A percentile compares a stretch with the other conserved stretches of the same genome.
Conservation (phyloP, 2,888 invertebrate species). For the Priapulus caudatus region DNA sequence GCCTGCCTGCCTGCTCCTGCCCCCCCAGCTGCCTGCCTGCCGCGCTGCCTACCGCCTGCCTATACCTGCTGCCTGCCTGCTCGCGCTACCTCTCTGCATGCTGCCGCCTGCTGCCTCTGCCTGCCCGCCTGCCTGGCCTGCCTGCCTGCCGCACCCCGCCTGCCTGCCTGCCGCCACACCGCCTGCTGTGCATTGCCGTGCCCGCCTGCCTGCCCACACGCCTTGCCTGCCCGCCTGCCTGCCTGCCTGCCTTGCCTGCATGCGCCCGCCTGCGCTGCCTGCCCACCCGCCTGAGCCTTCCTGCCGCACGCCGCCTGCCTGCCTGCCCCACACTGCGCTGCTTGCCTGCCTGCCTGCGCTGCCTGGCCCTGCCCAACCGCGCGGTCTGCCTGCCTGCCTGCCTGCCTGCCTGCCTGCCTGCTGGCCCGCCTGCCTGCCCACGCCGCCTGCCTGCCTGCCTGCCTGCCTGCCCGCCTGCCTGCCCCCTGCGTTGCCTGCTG, state of each 20-base stretch:
- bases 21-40: not conserved
- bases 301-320: not conserved
- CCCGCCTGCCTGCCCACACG: too few species aligned
- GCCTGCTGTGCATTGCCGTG: too few species aligned
- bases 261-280: not conserved
- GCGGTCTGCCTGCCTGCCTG: not conserved
- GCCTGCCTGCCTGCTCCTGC: conserved; percentile 3
- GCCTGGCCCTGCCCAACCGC: too few species aligned
- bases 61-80: conserved; percentile 3
- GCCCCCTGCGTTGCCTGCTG: not conserved
- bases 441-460: too few species aligned
- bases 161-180: conserved; percentile 3
- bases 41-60: not conserved
- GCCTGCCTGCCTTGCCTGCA: not conserved
- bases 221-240: conserved; percentile 3
- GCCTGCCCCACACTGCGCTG: too few species aligned
- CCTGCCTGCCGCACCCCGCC: not conserved
- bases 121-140: conserved; percentile 1
- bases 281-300: not conserved
- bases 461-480: too few species aligned
- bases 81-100: not conserved
- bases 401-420: not conserved
- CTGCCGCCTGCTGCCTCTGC: not conserved
- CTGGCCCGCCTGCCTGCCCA: not conserved
- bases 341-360: too few species aligned